phyloP scores from a whole-genome alignment of 1,140 invertebrate genomes.

The Lepidurus arcticus region DNA sequence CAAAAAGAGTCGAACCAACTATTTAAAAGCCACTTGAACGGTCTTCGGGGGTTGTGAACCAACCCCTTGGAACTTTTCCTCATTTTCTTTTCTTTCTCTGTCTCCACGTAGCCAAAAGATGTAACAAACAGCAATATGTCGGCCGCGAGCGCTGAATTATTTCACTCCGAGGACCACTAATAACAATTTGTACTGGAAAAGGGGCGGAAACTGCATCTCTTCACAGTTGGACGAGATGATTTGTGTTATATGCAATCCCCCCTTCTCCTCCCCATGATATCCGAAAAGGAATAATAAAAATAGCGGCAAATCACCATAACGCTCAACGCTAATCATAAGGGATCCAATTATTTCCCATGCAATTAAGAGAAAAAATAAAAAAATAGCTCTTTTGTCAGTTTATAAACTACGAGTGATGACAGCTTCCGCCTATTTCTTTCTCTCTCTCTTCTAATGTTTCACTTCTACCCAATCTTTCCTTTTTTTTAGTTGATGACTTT shows the following conservation, averaged over 20 bases:
- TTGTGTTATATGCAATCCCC: background rate
- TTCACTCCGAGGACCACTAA: no score
- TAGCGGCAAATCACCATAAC: background rate
- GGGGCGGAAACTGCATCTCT: background rate
- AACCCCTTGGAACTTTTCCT: no score
- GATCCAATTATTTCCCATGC: constrained; percentile 25
- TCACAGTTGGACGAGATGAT: background rate
- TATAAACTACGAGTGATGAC: constrained; percentile 1
- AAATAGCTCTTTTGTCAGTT: background rate
- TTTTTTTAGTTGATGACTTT: constrained; percentile 2
- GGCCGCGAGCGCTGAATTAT: no score
- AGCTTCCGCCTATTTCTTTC: constrained; percentile 28
- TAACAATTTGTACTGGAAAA: background rate
- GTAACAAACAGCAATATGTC: no score
- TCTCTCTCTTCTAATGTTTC: constrained; percentile 23
- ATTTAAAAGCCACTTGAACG: no score
- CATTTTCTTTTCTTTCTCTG: no score
- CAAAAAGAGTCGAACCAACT: no score
- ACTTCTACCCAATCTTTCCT: background rate
- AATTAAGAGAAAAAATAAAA: background rate
- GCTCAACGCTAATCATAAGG: background rate
- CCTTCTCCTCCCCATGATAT: background rate
- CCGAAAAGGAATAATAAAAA: background rate
- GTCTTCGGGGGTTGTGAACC: no score
- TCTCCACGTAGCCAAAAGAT: no score